Evolutionary conservation across 2,888 invertebrate species (phyloP), one percentile per base, ranked within the genome.

Genomic region (Pediacus dermestoides): DNA sequence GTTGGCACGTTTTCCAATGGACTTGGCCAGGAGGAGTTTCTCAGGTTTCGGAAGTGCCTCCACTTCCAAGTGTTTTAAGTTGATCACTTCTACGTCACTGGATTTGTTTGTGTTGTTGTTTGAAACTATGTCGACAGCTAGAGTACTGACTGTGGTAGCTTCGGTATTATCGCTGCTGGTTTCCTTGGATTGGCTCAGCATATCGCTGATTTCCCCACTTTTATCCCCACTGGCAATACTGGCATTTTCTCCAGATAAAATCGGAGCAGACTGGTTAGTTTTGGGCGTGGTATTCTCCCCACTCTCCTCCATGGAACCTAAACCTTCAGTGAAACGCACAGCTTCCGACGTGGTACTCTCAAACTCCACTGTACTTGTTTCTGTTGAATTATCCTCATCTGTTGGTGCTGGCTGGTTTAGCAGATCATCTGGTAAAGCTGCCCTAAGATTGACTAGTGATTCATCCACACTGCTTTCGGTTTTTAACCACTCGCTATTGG

Each of bases 401-500:
- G 37, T 39, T 32, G 26, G 37, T 14, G 25, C 44, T 18, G 49
- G 47, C 35, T 55, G 44, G 22, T 51, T 55, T 16, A 66, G 42
- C 4, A 64, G 44, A 9, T 54, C 53, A 4, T 58, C 57, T 3
- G 64, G 63, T 16, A 65, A 37, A 14, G 46, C 48, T 1, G 58
- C 61, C 18, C 51, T 51, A 26, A 48, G 46, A 39, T 63, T 60
- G 3, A 60, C 34, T 15, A 61, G 34, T 3, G 42, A 38, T 4
- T 36, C 39, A 13, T 42, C 35, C 16, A 27, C 40, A 4, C 13
- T 27, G 4, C 33, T 9, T 11, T 27, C 8, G 18, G 42, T 43
- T 50, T 67, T 68, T 28, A 68, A 39, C 67, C 67, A 67, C 42
- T 63, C 60, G 30, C 47, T 46, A 30, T 61, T 38, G 7, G 61